phyloP scores from a whole-genome alignment of 2,113 vertebrate species.

The Zosterops lateralis region DNA sequence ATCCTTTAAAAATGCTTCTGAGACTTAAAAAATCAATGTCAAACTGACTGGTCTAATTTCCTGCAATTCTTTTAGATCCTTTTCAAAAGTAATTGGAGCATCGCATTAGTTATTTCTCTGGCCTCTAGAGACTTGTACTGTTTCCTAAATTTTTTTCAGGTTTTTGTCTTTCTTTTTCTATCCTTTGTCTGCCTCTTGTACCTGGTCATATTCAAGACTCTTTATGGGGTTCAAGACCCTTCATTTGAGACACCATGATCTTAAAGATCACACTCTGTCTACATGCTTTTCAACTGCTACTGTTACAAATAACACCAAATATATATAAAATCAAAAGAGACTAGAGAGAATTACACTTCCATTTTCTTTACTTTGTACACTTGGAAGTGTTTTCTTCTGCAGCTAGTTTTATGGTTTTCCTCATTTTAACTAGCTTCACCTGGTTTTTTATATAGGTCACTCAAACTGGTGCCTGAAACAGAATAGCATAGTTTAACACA shows the following conservation, averaged over 20 bases:
- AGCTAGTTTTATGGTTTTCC: not conserved
- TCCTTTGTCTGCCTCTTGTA: not conserved
- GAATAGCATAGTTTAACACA: not conserved
- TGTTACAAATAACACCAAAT: not conserved
- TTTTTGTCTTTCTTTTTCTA: not conserved
- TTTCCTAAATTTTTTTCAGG: slow-evolving; percentile 17
- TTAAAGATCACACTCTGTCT: not conserved
- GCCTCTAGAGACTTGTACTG: not conserved
- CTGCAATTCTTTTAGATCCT: slow-evolving; percentile 61
- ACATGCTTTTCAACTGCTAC: not conserved
- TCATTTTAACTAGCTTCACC: not conserved
- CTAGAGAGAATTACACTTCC: not conserved
- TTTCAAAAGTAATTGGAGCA: slow-evolving; percentile 63
- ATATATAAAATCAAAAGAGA: not conserved
- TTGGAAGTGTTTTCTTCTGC: not conserved
- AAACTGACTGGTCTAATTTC: slow-evolving; percentile 68
- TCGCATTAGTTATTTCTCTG: slow-evolving; percentile 45
- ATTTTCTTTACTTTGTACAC: not conserved
- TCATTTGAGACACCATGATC: not conserved
- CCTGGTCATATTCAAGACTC: not conserved
- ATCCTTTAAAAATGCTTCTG: slow-evolving; percentile 68
- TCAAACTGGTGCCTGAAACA: not conserved
- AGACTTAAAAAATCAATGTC: slow-evolving; percentile 60
- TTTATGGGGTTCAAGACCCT: not conserved
- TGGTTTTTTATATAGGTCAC: not conserved